Conservation (phyloP, 64 coral and sea anemone genomes). For the Montipora efflorescens region DNA sequence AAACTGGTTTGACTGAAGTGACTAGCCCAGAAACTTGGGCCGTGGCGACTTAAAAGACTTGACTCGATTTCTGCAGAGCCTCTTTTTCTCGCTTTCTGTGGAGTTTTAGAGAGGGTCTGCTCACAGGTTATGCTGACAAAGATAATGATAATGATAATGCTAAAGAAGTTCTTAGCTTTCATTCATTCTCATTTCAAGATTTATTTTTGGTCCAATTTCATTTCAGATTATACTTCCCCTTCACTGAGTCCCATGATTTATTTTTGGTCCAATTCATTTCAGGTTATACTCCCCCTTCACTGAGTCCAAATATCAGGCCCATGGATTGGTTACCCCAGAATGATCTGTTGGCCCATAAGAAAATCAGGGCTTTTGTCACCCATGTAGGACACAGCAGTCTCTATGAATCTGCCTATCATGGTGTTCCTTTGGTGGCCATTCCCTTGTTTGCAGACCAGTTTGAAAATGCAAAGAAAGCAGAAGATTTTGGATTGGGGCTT, state of each 20-base stretch:
- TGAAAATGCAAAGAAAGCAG: background rate
- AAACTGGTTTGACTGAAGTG: too few species aligned
- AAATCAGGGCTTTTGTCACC: background rate
- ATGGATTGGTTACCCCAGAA: slow-evolving; percentile 22
- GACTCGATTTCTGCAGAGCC: too few species aligned
- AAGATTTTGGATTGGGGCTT: background rate
- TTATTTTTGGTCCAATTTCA: background rate
- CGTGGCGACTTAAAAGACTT: too few species aligned
- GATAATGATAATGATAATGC: too few species aligned
- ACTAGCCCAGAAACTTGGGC: too few species aligned
- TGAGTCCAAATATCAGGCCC: background rate
- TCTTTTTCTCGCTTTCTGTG: too few species aligned
- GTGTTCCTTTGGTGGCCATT: background rate
- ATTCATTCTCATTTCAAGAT: too few species aligned
- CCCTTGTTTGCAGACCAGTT: slow-evolving; percentile 22
- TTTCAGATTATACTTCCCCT: background rate
- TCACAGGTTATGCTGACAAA: too few species aligned
- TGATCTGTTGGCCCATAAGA: background rate
- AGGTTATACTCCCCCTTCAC: background rate
- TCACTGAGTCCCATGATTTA: background rate
- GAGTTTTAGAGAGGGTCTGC: too few species aligned
- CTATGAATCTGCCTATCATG: slow-evolving; percentile 14
- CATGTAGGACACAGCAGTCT: slow-evolving; percentile 19
- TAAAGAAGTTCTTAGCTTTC: too few species aligned
- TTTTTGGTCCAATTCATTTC: background rate